These are phyloP conservation scores for Megaceryle alcyon DNA, from an alignment of 2,797 vertebrate species.

Conservation along the genomic window DNA sequence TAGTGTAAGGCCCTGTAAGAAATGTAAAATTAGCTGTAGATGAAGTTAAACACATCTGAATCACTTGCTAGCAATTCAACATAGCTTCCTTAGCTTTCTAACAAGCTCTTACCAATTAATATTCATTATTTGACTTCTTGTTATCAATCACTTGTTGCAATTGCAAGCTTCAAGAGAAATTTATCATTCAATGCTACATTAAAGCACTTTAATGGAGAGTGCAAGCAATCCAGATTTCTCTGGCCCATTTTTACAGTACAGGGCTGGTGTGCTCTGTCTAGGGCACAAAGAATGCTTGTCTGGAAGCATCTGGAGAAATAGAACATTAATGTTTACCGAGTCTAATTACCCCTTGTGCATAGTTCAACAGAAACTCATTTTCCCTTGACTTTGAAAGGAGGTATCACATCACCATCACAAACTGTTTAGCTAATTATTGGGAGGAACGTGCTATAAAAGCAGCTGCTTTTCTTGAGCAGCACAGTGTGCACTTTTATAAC, in stretches of 20 bases:
- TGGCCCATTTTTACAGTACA: neutral
- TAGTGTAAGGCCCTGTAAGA: neutral
- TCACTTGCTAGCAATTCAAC: neutral
- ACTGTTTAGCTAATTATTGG: neutral
- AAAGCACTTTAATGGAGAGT: neutral
- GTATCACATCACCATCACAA: neutral
- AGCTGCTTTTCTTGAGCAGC: neutral
- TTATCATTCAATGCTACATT: neutral
- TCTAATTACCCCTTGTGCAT: neutral
- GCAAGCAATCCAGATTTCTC: neutral
- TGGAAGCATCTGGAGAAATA: neutral
- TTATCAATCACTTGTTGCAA: neutral
- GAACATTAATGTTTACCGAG: neutral
- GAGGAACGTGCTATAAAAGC: neutral
- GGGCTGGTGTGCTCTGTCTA: neutral
- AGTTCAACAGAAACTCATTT: slow-evolving; percentile 15
- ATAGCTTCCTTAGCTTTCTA: neutral
- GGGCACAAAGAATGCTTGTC: neutral
- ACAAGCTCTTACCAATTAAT: neutral
- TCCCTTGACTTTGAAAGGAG: neutral
- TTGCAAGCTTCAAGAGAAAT: neutral
- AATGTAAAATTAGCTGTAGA: neutral
- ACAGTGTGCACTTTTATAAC: neutral
- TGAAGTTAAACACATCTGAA: neutral
- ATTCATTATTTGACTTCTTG: neutral